Base-by-base conservation (phyloP, 2,888 invertebrate species). In the Tetheella fluctuosa region DNA sequence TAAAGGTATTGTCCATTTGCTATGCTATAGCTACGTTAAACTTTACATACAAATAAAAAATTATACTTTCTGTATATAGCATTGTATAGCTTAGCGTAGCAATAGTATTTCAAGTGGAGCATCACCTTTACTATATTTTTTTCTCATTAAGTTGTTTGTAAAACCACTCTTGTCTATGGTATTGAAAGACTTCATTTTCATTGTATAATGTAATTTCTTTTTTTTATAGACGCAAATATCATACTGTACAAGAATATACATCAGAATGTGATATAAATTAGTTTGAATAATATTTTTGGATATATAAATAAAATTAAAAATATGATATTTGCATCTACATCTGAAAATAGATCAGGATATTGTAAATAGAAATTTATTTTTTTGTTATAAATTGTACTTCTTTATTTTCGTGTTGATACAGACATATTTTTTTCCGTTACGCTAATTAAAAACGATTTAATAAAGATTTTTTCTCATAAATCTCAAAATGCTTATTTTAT, bases 391-490 rank as follows among this genome's bases (percentile, higher is more conserved):
- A 84, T 84, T 86, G 80, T 86, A 84, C 70, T 77, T 84, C 83
- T 86, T 88, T 88, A 89, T 86, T 89, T 86, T 85, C 86, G 85
- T 89, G 85, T 90, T 89, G 84, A 88, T 75, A 80, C 75, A 79
- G 77, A 82, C 77, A 69, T 83, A 78, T 80, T 76, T 84, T n/a
- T 39, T 89, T 89, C 83, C 80, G 86, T 90, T 90, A 85, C 73
- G 84, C 70, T 88, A 84, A 85, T 86, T 85, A 83, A 84, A 82
- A 84, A 88, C 71, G 76, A 76, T 79, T 76, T 80, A 89, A 89
- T 89, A 91, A 91, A 91, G 82, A 81, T 85, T 88, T 89, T 85
- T 86, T 84, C 84, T 84, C 85, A 86, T 88, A 84, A 87, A 88
- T 86, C 79, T 82, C 73, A 73, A 58, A 59, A 53, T 67, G 66